Evolutionary conservation across 2,888 invertebrate species (phyloP).

Genomic region (Actias luna): DNA sequence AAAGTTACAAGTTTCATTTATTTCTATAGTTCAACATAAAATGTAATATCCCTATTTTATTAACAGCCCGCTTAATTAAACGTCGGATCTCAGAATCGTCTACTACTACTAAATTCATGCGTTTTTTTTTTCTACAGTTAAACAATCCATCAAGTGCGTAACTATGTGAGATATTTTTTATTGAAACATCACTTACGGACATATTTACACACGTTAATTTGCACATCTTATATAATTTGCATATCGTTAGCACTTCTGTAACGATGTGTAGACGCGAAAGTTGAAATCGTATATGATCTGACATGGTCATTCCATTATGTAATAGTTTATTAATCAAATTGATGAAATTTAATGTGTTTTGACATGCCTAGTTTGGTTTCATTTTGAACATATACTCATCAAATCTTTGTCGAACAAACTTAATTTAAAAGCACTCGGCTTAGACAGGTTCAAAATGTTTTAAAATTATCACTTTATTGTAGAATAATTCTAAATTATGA

Average conservation of each 20-base stretch:
- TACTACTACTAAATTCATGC: not conserved
- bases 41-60: no score
- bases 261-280: constrained; percentile 9
- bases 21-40: no score
- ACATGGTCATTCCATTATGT: not conserved
- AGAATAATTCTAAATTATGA: no score
- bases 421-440: no score
- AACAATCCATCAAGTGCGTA: not conserved
- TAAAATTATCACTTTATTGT: no score
- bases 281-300: constrained; percentile 9
- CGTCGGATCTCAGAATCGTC: no score
- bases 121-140: not conserved
- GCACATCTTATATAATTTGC: constrained; percentile 21
- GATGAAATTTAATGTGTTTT: not conserved
- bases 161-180: not conserved
- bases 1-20: no score
- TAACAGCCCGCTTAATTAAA: no score
- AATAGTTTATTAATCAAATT: not conserved
- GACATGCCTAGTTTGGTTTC: not conserved
- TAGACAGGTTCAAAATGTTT: no score
- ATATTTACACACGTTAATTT: constrained; percentile 21
- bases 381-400: no score
- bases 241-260: constrained; percentile 19
- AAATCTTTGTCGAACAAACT: no score
- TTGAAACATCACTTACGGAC: constrained; percentile 2